These are phyloP conservation scores for Athalia cordata DNA, from an alignment of 2,888 invertebrate genomes.

Conservation along the genomic window DNA sequence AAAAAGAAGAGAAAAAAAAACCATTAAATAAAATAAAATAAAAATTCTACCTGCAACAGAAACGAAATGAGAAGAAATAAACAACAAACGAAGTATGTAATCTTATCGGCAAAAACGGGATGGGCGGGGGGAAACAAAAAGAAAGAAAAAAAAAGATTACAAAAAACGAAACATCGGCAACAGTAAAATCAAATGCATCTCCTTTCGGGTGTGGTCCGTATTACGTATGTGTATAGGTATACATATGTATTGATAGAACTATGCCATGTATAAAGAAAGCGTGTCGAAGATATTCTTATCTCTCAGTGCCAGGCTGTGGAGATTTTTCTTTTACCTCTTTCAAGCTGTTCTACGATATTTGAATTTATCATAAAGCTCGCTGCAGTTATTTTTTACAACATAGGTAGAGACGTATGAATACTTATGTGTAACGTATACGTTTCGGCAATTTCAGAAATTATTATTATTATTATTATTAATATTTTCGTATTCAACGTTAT, in stretches of 20 bases:
- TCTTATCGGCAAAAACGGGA: not conserved
- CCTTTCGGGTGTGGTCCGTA: constrained; percentile 16
- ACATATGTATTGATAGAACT: constrained; percentile 3
- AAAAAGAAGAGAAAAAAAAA: too few relatives aligned
- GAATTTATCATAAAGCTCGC: not conserved
- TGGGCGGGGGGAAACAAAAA: not conserved
- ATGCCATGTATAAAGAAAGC: too few relatives aligned
- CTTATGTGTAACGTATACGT: too few relatives aligned
- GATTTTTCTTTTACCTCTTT: not conserved
- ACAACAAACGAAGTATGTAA: too few relatives aligned
- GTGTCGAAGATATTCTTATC: constrained; percentile 23
- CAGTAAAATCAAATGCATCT: constrained; percentile 8
- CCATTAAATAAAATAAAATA: too few relatives aligned
- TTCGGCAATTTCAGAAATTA: not conserved
- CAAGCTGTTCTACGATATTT: not conserved
- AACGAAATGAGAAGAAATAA: too few relatives aligned
- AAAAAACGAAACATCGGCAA: not conserved
- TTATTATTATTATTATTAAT: not conserved
- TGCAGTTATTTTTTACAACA: too few relatives aligned
- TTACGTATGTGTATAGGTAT: too few relatives aligned
- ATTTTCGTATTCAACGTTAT: not conserved
- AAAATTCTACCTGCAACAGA: too few relatives aligned
- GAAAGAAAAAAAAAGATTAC: not conserved
- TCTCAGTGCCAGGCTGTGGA: not conserved
- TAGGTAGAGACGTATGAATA: too few relatives aligned